Percentiles rank a stretch among this genome's conserved stretches.
Conservation (phyloP, 2,797 vertebrate species). For the Syngnathus acus region DNA sequence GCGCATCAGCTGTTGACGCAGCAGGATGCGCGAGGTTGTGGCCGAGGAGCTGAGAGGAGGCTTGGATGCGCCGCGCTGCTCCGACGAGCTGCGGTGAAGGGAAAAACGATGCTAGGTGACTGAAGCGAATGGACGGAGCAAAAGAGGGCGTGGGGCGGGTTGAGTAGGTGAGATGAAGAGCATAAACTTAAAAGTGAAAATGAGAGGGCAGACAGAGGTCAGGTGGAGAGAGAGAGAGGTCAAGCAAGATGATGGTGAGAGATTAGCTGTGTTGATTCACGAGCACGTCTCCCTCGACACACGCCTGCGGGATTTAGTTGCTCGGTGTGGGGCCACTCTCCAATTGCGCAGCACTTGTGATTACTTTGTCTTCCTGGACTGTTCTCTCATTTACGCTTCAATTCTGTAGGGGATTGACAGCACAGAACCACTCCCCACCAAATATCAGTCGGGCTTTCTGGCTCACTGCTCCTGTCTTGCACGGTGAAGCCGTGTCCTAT, state of each 20-base stretch:
- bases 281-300: background rate
- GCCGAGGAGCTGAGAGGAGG: conserved; percentile 90
- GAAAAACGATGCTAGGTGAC: conserved; percentile 13
- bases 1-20: conserved; percentile 98
- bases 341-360: background rate
- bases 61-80: conserved; percentile 88
- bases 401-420: background rate
- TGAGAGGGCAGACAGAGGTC: conserved; percentile 31
- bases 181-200: conserved; percentile 14
- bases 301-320: background rate
- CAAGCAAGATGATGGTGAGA: conserved; percentile 32
- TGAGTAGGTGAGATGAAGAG: conserved; percentile 19
- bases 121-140: conserved; percentile 6
- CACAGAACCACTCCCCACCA: background rate
- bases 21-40: conserved; percentile 92
- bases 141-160: background rate
- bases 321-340: background rate
- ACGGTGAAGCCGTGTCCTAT: too few relatives aligned
- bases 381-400: background rate
- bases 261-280: conserved; percentile 18
- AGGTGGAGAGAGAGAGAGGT: conserved; percentile 32
- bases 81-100: conserved; percentile 72
- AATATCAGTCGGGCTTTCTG: background rate
- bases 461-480: background rate
- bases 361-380: background rate